These are phyloP conservation scores for Scleropages formosus DNA, from an alignment of 2,797 vertebrate species.

Conservation along the genomic window DNA sequence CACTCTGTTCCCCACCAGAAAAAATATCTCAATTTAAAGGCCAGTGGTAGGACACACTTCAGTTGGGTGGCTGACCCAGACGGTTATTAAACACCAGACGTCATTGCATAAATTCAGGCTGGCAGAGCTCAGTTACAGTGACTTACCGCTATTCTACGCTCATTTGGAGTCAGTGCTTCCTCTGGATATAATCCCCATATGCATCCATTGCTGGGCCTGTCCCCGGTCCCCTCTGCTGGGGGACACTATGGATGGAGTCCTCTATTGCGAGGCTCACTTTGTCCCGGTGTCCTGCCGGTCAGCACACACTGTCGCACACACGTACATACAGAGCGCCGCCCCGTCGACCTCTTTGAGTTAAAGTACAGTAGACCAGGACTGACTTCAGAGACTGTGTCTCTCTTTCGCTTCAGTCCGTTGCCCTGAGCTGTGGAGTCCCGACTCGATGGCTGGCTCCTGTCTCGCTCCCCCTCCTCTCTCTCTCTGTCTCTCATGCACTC, in stretches of 20 bases:
- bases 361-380: not conserved
- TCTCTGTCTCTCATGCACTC: not conserved
- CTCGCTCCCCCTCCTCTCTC: constrained; percentile 19
- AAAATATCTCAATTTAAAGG: not conserved
- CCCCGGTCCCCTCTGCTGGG: not conserved
- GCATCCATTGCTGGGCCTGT: not conserved
- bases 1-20: not conserved
- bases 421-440: constrained; percentile 20
- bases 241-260: constrained; percentile 13
- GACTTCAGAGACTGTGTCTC: not conserved
- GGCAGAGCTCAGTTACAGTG: constrained; percentile 4
- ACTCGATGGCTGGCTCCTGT: constrained; percentile 24
- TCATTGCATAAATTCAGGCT: not conserved
- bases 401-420: constrained; percentile 14
- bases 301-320: not conserved
- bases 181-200: constrained; percentile 18
- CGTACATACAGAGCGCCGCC: not conserved
- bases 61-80: not conserved
- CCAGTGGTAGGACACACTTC: not conserved
- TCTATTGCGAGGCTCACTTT: not conserved
- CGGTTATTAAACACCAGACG: not conserved
- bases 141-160: constrained; percentile 22
- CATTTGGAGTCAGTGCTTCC: not conserved
- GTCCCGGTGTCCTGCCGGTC: not conserved
- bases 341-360: not conserved